Evolutionary conservation across 92 coral and sea anemone species (phyloP).

Genomic region (Palythoa grandiflora): DNA sequence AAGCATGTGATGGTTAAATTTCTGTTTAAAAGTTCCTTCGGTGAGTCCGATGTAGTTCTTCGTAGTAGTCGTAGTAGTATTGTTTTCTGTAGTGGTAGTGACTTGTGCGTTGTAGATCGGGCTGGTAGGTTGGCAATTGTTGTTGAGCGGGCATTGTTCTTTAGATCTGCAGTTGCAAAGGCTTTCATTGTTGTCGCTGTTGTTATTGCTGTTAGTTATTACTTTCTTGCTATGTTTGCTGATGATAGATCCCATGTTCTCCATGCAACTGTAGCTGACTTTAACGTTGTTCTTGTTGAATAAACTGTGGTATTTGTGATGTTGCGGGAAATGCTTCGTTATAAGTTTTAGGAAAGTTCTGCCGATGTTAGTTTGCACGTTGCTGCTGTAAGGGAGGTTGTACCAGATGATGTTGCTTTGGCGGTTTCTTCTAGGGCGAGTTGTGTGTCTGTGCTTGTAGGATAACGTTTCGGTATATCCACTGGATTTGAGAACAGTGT

Average conservation of each 20-base stretch:
- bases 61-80: background rate
- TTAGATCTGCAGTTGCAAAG: slow-evolving; percentile 38
- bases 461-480: too few relatives aligned
- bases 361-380: too few relatives aligned
- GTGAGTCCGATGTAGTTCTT: slow-evolving; percentile 42
- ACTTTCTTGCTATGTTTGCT: too few relatives aligned
- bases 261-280: slow-evolving; percentile 4
- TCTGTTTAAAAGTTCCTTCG: slow-evolving; percentile 12
- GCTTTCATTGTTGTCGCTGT: background rate
- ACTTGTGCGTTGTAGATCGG: slow-evolving; percentile 46
- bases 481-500: too few relatives aligned
- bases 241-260: background rate
- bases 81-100: background rate
- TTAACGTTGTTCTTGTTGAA: slow-evolving; percentile 1
- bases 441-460: too few relatives aligned
- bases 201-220: background rate
- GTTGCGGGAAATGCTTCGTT: too few relatives aligned
- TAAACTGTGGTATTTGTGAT: background rate
- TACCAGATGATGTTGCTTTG: too few relatives aligned
- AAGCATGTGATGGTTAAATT: slow-evolving; percentile 5
- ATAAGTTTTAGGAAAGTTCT: too few relatives aligned
- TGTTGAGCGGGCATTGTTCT: slow-evolving; percentile 47
- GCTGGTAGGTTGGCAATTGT: slow-evolving; percentile 30
- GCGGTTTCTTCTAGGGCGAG: too few relatives aligned
- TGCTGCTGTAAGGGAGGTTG: too few relatives aligned